Evolutionary conservation across 2,888 invertebrate genomes (phyloP), one percentile per base, ranked within the genome.

Genomic region (Sclerodermus sp.): DNA sequence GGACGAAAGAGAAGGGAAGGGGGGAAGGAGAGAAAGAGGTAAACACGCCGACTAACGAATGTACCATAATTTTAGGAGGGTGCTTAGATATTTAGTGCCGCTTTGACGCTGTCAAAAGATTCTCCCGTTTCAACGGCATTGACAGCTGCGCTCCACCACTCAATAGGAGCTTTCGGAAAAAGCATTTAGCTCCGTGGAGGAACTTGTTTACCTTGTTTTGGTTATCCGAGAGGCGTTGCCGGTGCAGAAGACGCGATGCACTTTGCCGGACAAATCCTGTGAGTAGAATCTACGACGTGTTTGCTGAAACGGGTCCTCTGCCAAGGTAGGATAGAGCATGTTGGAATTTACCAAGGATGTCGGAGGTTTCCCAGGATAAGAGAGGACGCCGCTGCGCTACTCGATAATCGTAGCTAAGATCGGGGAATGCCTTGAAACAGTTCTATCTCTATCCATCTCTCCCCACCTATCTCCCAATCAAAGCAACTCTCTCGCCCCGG

Each of bases 401-500:
- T 60, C 37, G 49, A 52, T 55, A 56, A 61, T 55, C 59, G 44
- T 58, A 53, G 47, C 53, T 47, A 58, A 60, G 62, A 53, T 53
- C 53, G 49, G 49, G 49, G 58, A 59, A 66, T 66, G 59, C 58
- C 64, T 67, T 60, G 60, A 62, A 65, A 23, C 23, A 5, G 23
- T 8, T 23, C 23, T 23, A 52, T 58, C 61, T 55, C 42, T 51
- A 42, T 37, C 43, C 44, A 41, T 42, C 39, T 43, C 38, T 18
- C 54, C 18, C 46, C 6, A 45, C 9, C 16, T 14, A 23, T 23
- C 23, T 23, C 23, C 3, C 23, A 23, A 23, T 23, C 23, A 23
- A 3, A 5, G 23, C 23, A 5, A 23, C 8, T 5, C 8, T 23
- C 23, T 23, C 23, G n/a, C n/a, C n/a, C n/a, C n/a, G 3, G 23